Evolutionary conservation across 53 echinoderm and acorn worm species (phyloP).

Genomic region (Glandiceps talaboti): DNA sequence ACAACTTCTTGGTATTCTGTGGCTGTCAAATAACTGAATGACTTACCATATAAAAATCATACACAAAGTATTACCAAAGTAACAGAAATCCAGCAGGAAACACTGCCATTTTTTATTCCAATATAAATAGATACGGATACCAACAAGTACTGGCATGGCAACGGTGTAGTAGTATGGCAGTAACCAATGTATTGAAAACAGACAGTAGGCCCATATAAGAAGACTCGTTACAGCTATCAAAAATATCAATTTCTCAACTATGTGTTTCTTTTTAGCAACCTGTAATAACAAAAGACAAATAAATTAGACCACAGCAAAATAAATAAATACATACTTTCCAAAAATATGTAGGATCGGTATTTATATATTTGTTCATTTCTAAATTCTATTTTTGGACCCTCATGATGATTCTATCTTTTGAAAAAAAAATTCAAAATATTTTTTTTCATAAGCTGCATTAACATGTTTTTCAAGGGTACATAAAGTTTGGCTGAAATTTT

Average conservation of each 20-base stretch:
- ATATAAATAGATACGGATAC: constrained; percentile 12
- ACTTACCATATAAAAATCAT: constrained; percentile 23
- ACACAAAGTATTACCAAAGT: constrained; percentile 9
- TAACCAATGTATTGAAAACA: constrained; percentile 15
- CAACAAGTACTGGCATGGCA: neutral
- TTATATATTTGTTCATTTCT: too few species aligned
- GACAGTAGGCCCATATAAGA: neutral
- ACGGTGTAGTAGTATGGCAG: constrained; percentile 23
- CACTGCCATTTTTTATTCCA: constrained; percentile 15
- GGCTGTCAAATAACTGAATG: neutral
- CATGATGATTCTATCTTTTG: too few species aligned
- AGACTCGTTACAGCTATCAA: constrained; percentile 2
- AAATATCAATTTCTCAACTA: constrained; percentile 14
- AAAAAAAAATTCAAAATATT: too few species aligned
- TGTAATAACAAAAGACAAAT: too few species aligned
- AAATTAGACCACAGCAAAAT: too few species aligned
- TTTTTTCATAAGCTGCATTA: too few species aligned
- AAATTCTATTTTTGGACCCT: too few species aligned
- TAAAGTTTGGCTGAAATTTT: too few species aligned
- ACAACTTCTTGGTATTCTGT: too few species aligned
- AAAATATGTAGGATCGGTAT: too few species aligned
- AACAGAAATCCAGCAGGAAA: constrained; percentile 27
- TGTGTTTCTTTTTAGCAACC: constrained; percentile 2
- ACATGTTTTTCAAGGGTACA: too few species aligned
- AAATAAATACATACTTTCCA: too few species aligned